A percentile compares a stretch with the other conserved stretches of the same genome.
Evolutionary conservation across 2,888 invertebrate species (phyloP).

Genomic region (Blomia tropicalis): DNA sequence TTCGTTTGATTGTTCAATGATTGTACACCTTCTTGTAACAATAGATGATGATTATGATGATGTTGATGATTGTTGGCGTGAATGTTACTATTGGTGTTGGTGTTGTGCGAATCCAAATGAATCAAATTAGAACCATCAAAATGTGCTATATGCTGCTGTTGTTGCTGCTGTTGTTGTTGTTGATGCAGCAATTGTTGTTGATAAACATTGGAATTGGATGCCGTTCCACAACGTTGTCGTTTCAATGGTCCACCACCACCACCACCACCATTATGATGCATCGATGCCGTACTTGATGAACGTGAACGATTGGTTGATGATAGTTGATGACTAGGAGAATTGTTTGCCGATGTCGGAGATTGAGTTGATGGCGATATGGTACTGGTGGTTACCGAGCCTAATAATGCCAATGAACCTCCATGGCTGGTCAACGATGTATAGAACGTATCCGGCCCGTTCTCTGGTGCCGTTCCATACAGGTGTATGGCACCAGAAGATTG

Average conservation of each 20-base stretch:
- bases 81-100: not conserved
- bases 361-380: not conserved
- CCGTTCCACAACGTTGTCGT: not conserved
- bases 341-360: not conserved
- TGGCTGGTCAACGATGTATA: not conserved
- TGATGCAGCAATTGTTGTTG: slow-evolving; percentile 19
- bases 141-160: not conserved
- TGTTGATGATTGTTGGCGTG: not conserved
- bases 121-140: not conserved
- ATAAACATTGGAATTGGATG: not conserved
- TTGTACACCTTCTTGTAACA: not conserved
- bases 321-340: not conserved
- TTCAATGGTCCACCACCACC: not conserved
- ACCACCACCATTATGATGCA: not conserved
- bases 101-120: not conserved
- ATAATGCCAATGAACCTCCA: not conserved
- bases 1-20: not conserved
- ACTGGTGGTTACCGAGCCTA: not conserved
- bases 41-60: slow-evolving; percentile 2
- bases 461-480: not conserved
- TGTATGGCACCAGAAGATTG: not conserved
- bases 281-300: not conserved
- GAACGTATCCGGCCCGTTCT: not conserved
- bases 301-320: not conserved
- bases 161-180: slow-evolving; percentile 19